Conservation (phyloP, 2,888 invertebrate genomes). For the Caenorhabditis afra region DNA sequence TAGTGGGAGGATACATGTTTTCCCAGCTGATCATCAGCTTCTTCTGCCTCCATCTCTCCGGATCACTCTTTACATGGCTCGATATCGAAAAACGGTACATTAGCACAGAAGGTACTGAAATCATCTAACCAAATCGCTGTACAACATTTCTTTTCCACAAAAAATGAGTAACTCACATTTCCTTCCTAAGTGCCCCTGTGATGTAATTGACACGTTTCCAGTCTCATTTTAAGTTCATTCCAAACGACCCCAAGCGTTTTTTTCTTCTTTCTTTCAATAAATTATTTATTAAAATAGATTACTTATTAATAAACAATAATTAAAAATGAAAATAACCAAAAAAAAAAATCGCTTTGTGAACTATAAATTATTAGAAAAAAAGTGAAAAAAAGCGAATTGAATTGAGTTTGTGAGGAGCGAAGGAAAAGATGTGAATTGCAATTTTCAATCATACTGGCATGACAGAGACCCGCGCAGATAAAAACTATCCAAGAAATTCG, state of each 20-base stretch:
- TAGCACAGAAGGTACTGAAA: slow-evolving; percentile 58
- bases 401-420: neutral
- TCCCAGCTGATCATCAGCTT: slow-evolving; percentile 32
- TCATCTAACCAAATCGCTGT: slow-evolving; percentile 15
- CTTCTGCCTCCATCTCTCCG: slow-evolving; percentile 53
- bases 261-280: slow-evolving; percentile 4
- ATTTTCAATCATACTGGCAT: slow-evolving; percentile 56
- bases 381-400: slow-evolving; percentile 8
- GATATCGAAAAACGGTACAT: slow-evolving; percentile 55
- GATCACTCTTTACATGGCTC: slow-evolving; percentile 38
- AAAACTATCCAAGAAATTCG: neutral
- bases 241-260: too few relatives aligned
- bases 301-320: slow-evolving; percentile 1
- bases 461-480: slow-evolving; percentile 38
- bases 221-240: neutral
- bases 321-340: neutral
- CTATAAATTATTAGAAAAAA: neutral
- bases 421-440: slow-evolving; percentile 21
- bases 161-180: neutral
- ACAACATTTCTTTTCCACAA: too few relatives aligned
- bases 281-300: slow-evolving; percentile 23
- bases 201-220: slow-evolving; percentile 1
- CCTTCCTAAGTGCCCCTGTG: slow-evolving; percentile 8
- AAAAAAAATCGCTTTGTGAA: neutral
- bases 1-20: slow-evolving; percentile 33